Conservation (phyloP, 1,140 invertebrate species). For the Parasteatoda tepidariorum region DNA sequence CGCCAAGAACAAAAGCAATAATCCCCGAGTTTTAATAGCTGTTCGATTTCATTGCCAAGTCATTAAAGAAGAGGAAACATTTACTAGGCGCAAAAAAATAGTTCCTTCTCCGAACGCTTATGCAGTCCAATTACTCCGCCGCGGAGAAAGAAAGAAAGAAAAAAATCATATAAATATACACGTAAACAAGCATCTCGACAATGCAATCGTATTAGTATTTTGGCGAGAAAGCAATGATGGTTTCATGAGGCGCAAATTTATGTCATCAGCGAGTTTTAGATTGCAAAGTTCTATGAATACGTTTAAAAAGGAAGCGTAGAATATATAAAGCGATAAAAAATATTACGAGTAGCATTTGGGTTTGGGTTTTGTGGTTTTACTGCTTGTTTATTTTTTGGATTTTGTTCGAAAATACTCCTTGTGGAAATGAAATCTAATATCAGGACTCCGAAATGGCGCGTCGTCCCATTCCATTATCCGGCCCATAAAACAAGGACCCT, state of each 20-base stretch:
- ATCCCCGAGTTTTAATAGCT: constrained; percentile 10
- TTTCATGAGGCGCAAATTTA: constrained; percentile 58
- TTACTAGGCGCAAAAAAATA: background rate
- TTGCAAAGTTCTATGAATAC: constrained; percentile 34
- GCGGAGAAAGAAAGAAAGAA: constrained; percentile 15
- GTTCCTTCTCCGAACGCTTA: no score
- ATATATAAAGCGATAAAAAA: constrained; percentile 46
- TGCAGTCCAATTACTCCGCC: constrained; percentile 21
- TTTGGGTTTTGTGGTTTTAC: constrained; percentile 35
- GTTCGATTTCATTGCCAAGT: constrained; percentile 18
- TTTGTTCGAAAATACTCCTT: constrained; percentile 39
- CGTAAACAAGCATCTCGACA: background rate
- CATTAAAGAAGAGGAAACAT: constrained; percentile 58
- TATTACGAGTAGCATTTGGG: constrained; percentile 32
- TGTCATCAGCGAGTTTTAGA: constrained; percentile 37
- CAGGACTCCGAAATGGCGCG: constrained; percentile 43
- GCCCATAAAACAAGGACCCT: constrained; percentile 59
- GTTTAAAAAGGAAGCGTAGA: constrained; percentile 14
- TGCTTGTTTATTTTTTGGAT: constrained; percentile 18
- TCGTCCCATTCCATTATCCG: constrained; percentile 57
- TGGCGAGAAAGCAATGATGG: constrained; percentile 39
- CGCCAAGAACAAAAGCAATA: constrained; percentile 16
- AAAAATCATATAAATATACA: constrained; percentile 16
- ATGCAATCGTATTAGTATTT: constrained; percentile 43
- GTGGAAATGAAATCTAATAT: constrained; percentile 60